phyloP scores from a whole-genome alignment of 2,113 vertebrate genomes.

The Caranx melampygus region DNA sequence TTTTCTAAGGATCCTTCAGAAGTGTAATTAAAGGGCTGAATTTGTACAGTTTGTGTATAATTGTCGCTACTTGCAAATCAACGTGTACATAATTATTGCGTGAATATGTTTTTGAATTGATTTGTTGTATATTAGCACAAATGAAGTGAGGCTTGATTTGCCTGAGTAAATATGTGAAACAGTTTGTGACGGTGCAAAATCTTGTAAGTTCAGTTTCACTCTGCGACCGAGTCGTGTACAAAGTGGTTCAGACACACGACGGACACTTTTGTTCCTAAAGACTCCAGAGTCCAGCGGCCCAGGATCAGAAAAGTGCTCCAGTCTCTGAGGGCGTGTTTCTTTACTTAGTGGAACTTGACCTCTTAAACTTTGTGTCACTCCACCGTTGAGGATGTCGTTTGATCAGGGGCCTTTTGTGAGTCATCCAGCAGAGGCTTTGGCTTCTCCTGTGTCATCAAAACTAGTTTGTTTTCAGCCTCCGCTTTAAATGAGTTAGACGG shows the following conservation, averaged over 20 bases:
- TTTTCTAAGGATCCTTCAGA: slow-evolving; percentile 35
- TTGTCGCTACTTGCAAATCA: slow-evolving; percentile 40
- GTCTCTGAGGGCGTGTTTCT: not conserved
- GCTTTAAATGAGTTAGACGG: too few relatives aligned
- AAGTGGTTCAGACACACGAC: not conserved
- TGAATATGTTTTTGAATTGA: slow-evolving; percentile 40
- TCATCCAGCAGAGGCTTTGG: too few relatives aligned
- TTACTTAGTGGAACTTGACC: not conserved
- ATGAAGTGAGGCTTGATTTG: slow-evolving; percentile 16
- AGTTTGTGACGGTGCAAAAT: slow-evolving; percentile 19
- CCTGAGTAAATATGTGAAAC: slow-evolving; percentile 33
- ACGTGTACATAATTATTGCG: slow-evolving; percentile 69
- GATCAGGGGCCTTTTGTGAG: too few relatives aligned
- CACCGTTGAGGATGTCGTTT: too few relatives aligned
- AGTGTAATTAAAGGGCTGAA: slow-evolving; percentile 66
- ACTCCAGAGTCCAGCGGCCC: not conserved
- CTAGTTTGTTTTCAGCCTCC: not conserved
- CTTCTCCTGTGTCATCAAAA: not conserved
- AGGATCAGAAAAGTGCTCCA: not conserved
- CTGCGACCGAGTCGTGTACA: not conserved
- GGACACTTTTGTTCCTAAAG: not conserved
- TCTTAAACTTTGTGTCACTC: not conserved
- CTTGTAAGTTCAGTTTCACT: slow-evolving; percentile 11
- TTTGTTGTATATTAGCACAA: slow-evolving; percentile 54
- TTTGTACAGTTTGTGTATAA: slow-evolving; percentile 76